Evolutionary conservation across 2,113 vertebrate genomes (phyloP).

Genomic region (Archocentrus centrarchus): DNA sequence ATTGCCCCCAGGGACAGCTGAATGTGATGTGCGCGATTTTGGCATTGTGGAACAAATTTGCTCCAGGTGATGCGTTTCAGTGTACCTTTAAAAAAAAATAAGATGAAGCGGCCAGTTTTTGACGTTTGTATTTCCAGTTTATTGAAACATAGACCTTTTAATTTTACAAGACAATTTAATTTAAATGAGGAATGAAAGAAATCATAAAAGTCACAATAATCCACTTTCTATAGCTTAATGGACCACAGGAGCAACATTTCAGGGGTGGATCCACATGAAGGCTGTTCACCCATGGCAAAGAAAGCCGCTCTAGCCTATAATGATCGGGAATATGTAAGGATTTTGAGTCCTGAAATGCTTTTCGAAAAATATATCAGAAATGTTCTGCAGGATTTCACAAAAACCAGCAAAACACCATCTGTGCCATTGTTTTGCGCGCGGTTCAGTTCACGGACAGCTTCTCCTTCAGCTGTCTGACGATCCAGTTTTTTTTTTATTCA

Average conservation of each 20-base stretch:
- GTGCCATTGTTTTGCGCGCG: slow-evolving; percentile 42
- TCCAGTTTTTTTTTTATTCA: slow-evolving; percentile 31
- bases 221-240: slow-evolving; percentile 7
- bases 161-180: not conserved
- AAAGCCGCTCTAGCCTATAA: not conserved
- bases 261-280: not conserved
- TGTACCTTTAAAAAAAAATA: not conserved
- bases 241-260: slow-evolving; percentile 5
- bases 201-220: slow-evolving; percentile 23
- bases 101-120: not conserved
- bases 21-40: slow-evolving; percentile 34
- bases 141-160: not conserved
- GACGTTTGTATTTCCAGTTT: not conserved
- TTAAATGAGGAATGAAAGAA: not conserved
- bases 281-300: not conserved
- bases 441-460: slow-evolving; percentile 39
- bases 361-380: not conserved
- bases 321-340: not conserved
- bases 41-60: slow-evolving; percentile 21
- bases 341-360: not conserved
- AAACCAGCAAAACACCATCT: slow-evolving; percentile 44
- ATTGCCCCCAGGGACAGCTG: slow-evolving; percentile 63
- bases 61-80: not conserved
- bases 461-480: slow-evolving; percentile 44
- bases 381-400: slow-evolving; percentile 26